phyloP scores from a whole-genome alignment of 2,888 invertebrate genomes.

The Drosophila peninsularis region DNA sequence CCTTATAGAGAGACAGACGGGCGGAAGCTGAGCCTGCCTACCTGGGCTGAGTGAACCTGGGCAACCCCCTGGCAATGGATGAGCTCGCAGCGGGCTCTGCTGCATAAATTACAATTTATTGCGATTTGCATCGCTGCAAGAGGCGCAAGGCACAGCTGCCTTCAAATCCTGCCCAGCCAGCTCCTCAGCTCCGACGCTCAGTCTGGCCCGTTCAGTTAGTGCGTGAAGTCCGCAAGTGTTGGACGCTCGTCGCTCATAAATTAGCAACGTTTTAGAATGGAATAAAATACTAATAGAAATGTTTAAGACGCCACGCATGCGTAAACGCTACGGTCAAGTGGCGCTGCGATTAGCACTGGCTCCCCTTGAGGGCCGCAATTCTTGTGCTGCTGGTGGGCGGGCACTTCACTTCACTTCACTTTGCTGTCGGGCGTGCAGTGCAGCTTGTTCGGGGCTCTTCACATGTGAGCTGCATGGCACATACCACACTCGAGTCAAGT shows the following conservation, averaged over 20 bases:
- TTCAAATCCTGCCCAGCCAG: constrained; percentile 44
- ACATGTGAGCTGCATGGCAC: constrained; percentile 39
- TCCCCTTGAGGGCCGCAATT: not conserved
- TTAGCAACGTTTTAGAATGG: constrained; percentile 19
- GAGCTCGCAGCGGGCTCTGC: constrained; percentile 52
- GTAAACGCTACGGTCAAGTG: constrained; percentile 72
- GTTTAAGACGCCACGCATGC: constrained; percentile 63
- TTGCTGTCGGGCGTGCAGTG: constrained; percentile 29
- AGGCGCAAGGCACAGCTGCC: constrained; percentile 36
- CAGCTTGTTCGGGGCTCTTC: constrained; percentile 12
- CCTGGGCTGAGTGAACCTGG: constrained; percentile 34
- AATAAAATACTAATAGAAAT: constrained; percentile 31
- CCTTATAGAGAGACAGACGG: constrained; percentile 54
- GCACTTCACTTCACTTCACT: constrained; percentile 35
- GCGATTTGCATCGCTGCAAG: constrained; percentile 78
- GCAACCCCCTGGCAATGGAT: constrained; percentile 36
- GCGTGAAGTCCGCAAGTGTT: constrained; percentile 68
- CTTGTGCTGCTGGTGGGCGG: constrained; percentile 2
- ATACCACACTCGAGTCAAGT: constrained; percentile 75
- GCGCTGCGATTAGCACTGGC: constrained; percentile 29
- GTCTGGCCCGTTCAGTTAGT: constrained; percentile 54
- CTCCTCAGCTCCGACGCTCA: constrained; percentile 9
- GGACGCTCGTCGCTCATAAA: constrained; percentile 37
- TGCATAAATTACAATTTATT: constrained; percentile 83
- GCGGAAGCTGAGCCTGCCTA: constrained; percentile 50